Evolutionary conservation across 1,140 invertebrate genomes (phyloP).

Genomic region (Metopolophium dirhodum): DNA sequence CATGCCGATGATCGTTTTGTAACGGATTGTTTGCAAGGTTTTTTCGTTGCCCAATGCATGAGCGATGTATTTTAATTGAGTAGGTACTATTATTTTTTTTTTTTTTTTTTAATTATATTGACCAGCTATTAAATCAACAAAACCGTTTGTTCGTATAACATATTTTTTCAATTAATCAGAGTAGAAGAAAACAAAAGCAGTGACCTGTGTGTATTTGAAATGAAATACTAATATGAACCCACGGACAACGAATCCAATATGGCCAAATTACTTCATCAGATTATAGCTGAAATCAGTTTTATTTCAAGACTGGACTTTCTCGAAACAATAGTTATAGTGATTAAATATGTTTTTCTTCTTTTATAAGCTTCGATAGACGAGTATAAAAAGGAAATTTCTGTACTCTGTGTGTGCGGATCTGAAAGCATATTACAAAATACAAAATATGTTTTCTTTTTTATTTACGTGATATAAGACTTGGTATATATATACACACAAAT

Average conservation of each 20-base stretch:
- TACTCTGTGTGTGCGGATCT: neutral
- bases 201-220: conserved; percentile 1
- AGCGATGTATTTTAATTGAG: neutral
- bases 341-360: neutral
- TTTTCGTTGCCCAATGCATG: neutral
- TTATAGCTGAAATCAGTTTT: conserved; percentile 9
- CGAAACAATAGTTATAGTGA: neutral
- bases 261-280: conserved; percentile 18
- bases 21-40: neutral
- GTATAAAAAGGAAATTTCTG: neutral
- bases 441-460: conserved; percentile 7
- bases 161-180: neutral
- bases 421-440: neutral
- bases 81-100: neutral
- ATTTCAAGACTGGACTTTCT: neutral
- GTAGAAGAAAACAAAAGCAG: neutral
- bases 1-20: neutral
- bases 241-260: neutral
- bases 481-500: neutral
- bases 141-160: neutral
- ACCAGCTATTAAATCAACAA: neutral
- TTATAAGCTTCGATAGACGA: neutral
- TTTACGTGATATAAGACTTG: neutral
- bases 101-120: neutral
- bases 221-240: neutral